Percentiles rank a stretch among this genome's conserved stretches.
These are phyloP conservation scores for Yponomeuta cagnagella DNA, from an alignment of 2,888 invertebrate genomes.

Conservation along the genomic window DNA sequence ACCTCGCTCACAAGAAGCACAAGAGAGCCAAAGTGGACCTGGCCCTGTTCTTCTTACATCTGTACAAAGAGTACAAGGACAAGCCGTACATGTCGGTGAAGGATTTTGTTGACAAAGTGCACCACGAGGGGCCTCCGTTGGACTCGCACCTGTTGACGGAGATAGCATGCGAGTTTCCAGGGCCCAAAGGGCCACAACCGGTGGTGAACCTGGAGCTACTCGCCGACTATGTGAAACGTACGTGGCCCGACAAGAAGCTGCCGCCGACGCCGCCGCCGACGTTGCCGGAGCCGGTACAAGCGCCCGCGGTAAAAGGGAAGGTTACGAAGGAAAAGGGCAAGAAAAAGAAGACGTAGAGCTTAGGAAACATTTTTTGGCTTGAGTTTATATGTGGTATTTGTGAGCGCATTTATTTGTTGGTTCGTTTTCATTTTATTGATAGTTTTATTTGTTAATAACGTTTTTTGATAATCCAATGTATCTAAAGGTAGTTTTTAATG, in stretches of 20 bases:
- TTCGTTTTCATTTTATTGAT: no score
- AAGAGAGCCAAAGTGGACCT: slow-evolving; percentile 18
- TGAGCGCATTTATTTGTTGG: no score
- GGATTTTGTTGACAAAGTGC: slow-evolving; percentile 1
- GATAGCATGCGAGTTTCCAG: slow-evolving; percentile 16
- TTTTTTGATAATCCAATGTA: no score
- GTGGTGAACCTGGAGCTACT: slow-evolving; percentile 8
- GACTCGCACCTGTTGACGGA: slow-evolving; percentile 25
- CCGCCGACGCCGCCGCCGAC: slow-evolving; percentile 21
- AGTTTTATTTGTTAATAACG: no score
- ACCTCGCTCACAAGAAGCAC: slow-evolving; percentile 10
- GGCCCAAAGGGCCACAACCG: not conserved
- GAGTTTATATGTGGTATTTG: no score
- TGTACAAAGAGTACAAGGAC: slow-evolving; percentile 11
- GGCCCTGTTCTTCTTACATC: slow-evolving; percentile 2
- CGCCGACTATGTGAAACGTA: slow-evolving; percentile 19
- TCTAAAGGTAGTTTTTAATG: no score
- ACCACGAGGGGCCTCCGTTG: not conserved
- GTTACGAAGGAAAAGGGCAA: not conserved
- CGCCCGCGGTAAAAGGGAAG: slow-evolving; percentile 18
- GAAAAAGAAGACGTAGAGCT: slow-evolving; percentile 10
- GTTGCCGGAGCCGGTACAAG: slow-evolving; percentile 22
- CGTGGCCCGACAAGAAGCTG: slow-evolving; percentile 22
- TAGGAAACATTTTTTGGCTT: not conserved
- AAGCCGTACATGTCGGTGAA: not conserved